A percentile compares a stretch with the other conserved stretches of the same genome.
Conservation (phyloP, 2,888 invertebrate species). For the Leptopterna dolabrata region DNA sequence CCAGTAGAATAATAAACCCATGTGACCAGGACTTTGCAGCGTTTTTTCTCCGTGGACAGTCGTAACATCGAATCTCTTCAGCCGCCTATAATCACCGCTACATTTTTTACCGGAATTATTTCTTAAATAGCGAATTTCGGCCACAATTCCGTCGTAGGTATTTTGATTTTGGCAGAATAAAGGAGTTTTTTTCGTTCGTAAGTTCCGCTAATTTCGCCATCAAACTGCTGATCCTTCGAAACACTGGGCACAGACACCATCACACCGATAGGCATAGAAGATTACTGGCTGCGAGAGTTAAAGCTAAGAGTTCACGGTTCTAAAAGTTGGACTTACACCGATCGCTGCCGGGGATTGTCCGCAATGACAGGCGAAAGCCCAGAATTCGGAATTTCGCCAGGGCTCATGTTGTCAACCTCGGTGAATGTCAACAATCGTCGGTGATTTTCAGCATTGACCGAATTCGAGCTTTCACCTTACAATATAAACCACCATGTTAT, state of each 20-base stretch:
- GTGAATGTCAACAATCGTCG: background rate
- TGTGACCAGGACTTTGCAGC: no score
- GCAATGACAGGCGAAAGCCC: no score
- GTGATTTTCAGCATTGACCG: background rate
- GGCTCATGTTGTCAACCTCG: background rate
- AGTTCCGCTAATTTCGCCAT: background rate
- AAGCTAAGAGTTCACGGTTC: background rate
- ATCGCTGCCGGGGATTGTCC: background rate
- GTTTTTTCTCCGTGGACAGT: no score
- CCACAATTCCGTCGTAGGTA: background rate
- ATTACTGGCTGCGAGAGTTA: background rate
- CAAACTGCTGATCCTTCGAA: background rate
- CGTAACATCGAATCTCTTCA: no score
- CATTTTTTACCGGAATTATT: no score
- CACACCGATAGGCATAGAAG: background rate
- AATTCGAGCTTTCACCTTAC: background rate
- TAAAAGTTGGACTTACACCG: background rate
- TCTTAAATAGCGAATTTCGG: background rate
- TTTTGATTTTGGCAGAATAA: background rate
- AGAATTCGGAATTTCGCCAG: no score
- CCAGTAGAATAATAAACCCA: no score
- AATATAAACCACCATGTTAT: background rate
- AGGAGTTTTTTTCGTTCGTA: background rate
- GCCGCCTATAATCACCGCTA: no score
- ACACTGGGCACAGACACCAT: background rate